Evolutionary conservation across 1,140 invertebrate species (phyloP).

Genomic region (Heliconius melpomene): DNA sequence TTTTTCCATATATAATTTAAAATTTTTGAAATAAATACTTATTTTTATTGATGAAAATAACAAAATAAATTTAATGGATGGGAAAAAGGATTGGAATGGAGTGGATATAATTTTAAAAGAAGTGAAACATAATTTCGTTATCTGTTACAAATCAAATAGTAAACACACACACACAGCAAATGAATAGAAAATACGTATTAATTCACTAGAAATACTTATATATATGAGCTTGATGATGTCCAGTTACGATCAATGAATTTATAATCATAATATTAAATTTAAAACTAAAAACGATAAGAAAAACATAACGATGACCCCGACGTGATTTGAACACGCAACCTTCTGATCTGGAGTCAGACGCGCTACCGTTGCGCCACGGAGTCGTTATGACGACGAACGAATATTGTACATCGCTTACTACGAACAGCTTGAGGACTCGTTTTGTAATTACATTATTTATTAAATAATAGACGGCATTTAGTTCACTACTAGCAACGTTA

Average conservation of each 20-base stretch:
- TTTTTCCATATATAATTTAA: conserved; percentile 14
- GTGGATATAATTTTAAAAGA: too few relatives aligned
- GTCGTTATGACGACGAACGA: rapidly evolving
- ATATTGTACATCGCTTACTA: neutral
- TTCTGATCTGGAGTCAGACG: conserved; percentile 15
- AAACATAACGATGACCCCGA: neutral
- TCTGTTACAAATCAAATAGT: too few relatives aligned
- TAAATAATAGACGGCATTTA: too few relatives aligned
- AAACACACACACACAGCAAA: too few relatives aligned
- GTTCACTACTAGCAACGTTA: too few relatives aligned
- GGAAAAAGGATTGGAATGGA: too few relatives aligned
- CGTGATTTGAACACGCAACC: conserved; percentile 15
- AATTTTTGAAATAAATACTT: neutral
- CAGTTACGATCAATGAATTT: neutral
- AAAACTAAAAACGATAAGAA: neutral
- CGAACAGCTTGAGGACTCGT: neutral
- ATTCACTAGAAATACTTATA: too few relatives aligned
- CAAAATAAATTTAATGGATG: too few relatives aligned
- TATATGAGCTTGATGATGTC: neutral
- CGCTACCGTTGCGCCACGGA: conserved; percentile 14
- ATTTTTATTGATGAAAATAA: too few relatives aligned
- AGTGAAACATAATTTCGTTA: too few relatives aligned
- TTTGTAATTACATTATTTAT: neutral
- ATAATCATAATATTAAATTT: neutral
- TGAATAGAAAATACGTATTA: too few relatives aligned